phyloP scores from a whole-genome alignment of 2,888 invertebrate species.

The Cenopis cana region DNA sequence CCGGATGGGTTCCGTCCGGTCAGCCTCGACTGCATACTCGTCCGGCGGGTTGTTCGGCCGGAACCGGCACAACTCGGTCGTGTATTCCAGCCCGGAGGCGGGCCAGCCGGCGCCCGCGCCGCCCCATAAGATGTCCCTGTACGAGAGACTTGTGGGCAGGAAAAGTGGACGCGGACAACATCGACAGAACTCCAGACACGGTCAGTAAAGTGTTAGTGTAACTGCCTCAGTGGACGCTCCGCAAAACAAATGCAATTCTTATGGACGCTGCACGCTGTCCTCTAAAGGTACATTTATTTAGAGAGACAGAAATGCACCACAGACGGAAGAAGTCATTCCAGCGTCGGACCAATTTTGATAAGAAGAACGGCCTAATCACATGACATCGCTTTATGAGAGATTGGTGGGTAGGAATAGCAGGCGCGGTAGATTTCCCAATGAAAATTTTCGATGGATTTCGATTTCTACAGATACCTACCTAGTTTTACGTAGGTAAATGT shows the following conservation, averaged over 20 bases:
- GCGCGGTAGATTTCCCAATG: too few species aligned
- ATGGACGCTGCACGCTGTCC: too few species aligned
- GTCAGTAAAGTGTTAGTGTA: conserved; percentile 73
- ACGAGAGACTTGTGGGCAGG: conserved; percentile 92
- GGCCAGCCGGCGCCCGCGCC: conserved; percentile 74
- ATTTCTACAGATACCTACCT: not conserved
- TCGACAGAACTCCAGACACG: conserved; percentile 87
- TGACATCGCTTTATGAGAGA: not conserved
- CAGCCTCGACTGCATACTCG: conserved; percentile 94
- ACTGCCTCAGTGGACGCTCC: too few species aligned
- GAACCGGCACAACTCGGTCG: conserved; percentile 91
- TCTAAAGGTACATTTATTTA: too few species aligned
- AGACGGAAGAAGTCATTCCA: not conserved
- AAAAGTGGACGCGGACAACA: conserved; percentile 90
- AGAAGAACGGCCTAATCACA: too few species aligned
- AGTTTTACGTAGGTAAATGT: not conserved
- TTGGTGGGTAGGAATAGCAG: too few species aligned
- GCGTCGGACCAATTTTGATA: not conserved
- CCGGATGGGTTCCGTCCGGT: conserved; percentile 93
- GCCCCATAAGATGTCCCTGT: conserved; percentile 91
- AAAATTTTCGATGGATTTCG: not conserved
- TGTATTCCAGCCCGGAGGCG: conserved; percentile 87
- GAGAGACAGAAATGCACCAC: too few species aligned
- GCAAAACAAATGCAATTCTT: too few species aligned
- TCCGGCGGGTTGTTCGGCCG: conserved; percentile 90